A percentile compares a stretch with the other conserved stretches of the same genome.
These are phyloP conservation scores for human DNA, from an alignment of 2,113 vertebrate genomes.

Conservation along the genomic window DNA sequence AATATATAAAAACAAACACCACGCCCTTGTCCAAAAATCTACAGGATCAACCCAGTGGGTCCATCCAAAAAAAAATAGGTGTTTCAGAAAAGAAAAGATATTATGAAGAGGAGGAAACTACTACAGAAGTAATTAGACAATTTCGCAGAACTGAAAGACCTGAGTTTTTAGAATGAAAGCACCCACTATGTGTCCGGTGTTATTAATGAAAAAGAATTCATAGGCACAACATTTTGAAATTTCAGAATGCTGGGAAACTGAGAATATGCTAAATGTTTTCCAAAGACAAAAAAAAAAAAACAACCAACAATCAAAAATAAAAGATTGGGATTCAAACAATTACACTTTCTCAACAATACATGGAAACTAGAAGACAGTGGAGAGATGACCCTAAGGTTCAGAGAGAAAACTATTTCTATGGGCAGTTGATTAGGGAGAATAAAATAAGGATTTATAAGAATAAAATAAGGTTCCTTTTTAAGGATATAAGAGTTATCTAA, in stretches of 20 bases:
- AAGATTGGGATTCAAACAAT: not conserved
- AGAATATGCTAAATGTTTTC: not conserved
- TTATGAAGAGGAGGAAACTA: not conserved
- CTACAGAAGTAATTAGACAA: not conserved
- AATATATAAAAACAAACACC: not conserved
- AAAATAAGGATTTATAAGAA: not conserved
- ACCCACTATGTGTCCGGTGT: not conserved
- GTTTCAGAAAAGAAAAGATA: not conserved
- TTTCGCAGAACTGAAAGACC: not conserved
- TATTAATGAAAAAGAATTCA: not conserved
- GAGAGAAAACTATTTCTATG: not conserved
- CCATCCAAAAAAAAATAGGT: not conserved
- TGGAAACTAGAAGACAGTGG: not conserved
- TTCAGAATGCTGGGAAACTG: not conserved
- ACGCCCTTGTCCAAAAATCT: not conserved
- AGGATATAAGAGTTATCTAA: not conserved
- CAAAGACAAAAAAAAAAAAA: not conserved
- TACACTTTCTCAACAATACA: not conserved
- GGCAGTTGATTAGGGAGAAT: not conserved
- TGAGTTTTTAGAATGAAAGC: not conserved
- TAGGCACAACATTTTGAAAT: not conserved
- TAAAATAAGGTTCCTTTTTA: not conserved
- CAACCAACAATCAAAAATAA: not conserved
- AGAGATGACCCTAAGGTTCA: not conserved
- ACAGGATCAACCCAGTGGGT: not conserved